Percentiles rank a stretch among this genome's conserved stretches.
Conservation (phyloP, 37 sponge, comb jelly and placozoan species). For the Crambe crambe region DNA sequence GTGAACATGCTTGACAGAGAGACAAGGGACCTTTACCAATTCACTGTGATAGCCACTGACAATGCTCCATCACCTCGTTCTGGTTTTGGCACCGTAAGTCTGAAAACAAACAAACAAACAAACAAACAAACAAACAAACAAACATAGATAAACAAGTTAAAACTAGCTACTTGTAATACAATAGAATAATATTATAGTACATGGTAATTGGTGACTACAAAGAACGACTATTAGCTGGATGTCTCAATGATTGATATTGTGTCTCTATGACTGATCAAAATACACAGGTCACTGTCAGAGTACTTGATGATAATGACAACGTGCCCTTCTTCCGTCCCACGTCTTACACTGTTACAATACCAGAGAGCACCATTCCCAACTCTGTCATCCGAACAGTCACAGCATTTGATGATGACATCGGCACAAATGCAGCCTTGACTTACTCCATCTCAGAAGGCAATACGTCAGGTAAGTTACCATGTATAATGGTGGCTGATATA, state of each 20-base stretch:
- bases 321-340: conserved; percentile 22
- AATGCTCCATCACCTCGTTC: conserved; percentile 12
- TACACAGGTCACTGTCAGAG: conserved; percentile 19
- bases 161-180: too few species aligned
- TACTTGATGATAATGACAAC: conserved; percentile 45
- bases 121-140: too few species aligned
- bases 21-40: conserved; percentile 1
- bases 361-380: conserved; percentile 17
- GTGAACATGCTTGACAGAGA: conserved; percentile 34
- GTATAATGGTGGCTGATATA: neutral
- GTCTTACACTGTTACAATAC: conserved; percentile 11
- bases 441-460: conserved; percentile 11
- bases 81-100: conserved; percentile 38
- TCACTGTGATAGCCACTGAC: conserved; percentile 27
- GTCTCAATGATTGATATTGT: too few species aligned
- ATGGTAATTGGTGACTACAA: too few species aligned
- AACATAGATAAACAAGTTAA: too few species aligned
- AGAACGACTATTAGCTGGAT: too few species aligned
- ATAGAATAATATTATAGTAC: too few species aligned
- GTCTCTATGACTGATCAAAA: too few species aligned
- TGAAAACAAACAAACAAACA: too few species aligned
- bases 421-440: conserved; percentile 12
- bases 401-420: conserved; percentile 14
- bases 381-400: conserved; percentile 5
- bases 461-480: conserved; percentile 8